Conservation (phyloP, 1,140 invertebrate species). For the Micrasema minimum region DNA sequence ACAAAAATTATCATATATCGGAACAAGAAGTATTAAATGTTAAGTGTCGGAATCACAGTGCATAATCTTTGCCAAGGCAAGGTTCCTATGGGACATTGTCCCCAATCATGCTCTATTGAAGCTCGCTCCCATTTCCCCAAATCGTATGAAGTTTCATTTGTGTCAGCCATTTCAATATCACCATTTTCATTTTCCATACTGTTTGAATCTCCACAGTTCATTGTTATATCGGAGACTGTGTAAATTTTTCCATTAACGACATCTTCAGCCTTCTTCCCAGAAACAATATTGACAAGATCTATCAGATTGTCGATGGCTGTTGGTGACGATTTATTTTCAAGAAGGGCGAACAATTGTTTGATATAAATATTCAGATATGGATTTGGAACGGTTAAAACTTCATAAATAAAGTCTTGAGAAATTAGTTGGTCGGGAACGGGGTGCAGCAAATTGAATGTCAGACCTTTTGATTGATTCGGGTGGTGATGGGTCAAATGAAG, state of each 20-base stretch:
- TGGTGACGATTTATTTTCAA: conserved; percentile 57
- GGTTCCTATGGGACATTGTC: conserved; percentile 58
- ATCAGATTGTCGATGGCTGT: conserved; percentile 56
- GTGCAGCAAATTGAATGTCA: conserved; percentile 59
- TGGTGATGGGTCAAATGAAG: conserved; percentile 25
- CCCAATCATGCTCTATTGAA: conserved; percentile 55
- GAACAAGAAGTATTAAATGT: background rate
- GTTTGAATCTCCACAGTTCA: background rate
- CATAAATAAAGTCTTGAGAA: conserved; percentile 58
- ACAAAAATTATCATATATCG: too few species aligned
- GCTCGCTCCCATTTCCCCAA: conserved; percentile 56
- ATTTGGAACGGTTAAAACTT: conserved; percentile 59
- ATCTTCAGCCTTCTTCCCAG: conserved; percentile 42
- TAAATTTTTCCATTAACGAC: conserved; percentile 27
- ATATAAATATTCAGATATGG: conserved; percentile 59
- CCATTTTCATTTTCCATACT: background rate
- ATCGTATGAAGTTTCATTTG: conserved; percentile 16
- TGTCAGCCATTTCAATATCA: conserved; percentile 3
- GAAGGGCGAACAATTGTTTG: conserved; percentile 57
- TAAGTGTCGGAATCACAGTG: conserved; percentile 15
- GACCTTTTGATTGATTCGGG: conserved; percentile 58
- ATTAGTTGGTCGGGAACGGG: conserved; percentile 57
- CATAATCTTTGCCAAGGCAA: conserved; percentile 59
- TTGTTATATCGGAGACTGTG: conserved; percentile 15
- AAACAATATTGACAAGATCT: conserved; percentile 59